phyloP scores from a whole-genome alignment of 2,113 vertebrate genomes.

The Pipa parva region DNA sequence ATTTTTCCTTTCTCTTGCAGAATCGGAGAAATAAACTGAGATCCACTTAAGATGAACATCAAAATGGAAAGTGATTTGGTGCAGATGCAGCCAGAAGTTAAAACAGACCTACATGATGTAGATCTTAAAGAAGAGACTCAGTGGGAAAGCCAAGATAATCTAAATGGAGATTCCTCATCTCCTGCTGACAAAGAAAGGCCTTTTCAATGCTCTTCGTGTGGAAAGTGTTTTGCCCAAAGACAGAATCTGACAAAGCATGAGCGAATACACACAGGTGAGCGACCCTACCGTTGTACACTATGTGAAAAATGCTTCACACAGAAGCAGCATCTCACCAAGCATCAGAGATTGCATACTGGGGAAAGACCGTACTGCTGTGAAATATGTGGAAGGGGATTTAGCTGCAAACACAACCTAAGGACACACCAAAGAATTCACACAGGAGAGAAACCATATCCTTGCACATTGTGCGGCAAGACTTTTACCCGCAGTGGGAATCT shows the following conservation, averaged over 20 bases:
- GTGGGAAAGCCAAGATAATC: neutral
- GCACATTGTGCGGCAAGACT: conserved; percentile 54
- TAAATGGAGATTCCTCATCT: neutral
- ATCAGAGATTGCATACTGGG: conserved; percentile 61
- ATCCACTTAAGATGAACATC: neutral
- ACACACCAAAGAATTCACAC: conserved; percentile 61
- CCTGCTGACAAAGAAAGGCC: neutral
- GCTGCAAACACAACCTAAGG: conserved; percentile 69
- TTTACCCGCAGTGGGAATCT: conserved; percentile 61
- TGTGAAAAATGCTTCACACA: conserved; percentile 66
- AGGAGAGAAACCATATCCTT: conserved; percentile 57
- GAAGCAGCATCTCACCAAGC: conserved; percentile 65
- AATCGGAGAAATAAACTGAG: neutral
- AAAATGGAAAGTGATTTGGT: neutral
- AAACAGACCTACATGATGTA: neutral
- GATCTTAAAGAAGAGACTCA: neutral
- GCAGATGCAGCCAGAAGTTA: neutral
- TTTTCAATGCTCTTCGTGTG: conserved; percentile 26
- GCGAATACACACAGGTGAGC: conserved; percentile 58
- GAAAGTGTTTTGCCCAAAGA: conserved; percentile 65
- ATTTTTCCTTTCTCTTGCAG: neutral
- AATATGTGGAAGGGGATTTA: conserved; percentile 69
- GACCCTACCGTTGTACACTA: conserved; percentile 61
- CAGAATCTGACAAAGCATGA: conserved; percentile 67
- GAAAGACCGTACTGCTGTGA: conserved; percentile 67